Evolutionary conservation across 64 coral and sea anemone species (phyloP), one percentile per base, ranked within the genome.

Genomic region (Pachyseris speciosa): DNA sequence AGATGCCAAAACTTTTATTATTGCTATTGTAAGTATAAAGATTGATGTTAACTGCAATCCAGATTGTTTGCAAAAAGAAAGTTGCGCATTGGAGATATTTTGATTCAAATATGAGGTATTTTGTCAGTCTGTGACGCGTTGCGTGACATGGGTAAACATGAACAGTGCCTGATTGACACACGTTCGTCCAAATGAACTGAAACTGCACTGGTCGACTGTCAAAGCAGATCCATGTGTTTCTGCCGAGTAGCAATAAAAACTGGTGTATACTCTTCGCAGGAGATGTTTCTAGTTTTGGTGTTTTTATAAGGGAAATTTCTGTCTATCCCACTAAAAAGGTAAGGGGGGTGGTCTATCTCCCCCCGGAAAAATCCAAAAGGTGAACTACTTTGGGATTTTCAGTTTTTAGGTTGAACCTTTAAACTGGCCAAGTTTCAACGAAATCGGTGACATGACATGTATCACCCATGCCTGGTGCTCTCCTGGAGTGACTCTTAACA

Each of bases 391-490:
- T 25, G 34, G 38, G 38, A 43, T 48, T 44, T 77, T 77, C 26
- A 48, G 74, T 47, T 77, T 77, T 77, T 22, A 50, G 74, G 9
- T 77, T 27, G 41, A 48, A 42, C 33, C 74, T 24, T 37, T 77
- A 77, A 77, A 47, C 41, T 2, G 42, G 38, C 74, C 41, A 77
- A 77, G 74, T 77, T 77, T 77, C 37, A 77, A 20, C 74, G 74
- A 77, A 77, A 77, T 77, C 74, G 74, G 74, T 44, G 74, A 77
- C 26, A 77, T 77, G 74, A 50, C 43, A 36, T 48, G 74, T 77
- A 77, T 42, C 74, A 48, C 74, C 29, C 74, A 42, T 77, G 74
- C 74, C 74, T 77, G 74, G 74, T 77, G 15, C 33, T 77, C 74
- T 77, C 74, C 25, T 77, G 74, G 74, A 77, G 41, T 20, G 41